Evolutionary conservation across 2,888 invertebrate genomes (phyloP).

Genomic region (Himalopsyche tibetana): DNA sequence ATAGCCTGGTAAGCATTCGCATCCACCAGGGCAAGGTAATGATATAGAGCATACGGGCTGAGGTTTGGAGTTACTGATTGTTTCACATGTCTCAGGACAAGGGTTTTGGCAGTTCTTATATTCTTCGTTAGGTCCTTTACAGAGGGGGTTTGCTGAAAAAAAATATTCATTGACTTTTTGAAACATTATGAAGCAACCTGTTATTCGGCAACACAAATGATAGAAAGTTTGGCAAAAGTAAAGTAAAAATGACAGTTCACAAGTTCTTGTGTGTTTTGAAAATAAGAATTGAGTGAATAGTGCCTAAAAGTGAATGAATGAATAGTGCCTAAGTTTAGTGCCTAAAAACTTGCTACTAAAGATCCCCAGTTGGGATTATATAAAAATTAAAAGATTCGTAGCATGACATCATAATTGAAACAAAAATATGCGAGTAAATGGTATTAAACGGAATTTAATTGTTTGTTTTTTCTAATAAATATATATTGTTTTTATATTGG

Average conservation of each 20-base stretch:
- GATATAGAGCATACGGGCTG: constrained; percentile 43
- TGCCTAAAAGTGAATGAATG: no score
- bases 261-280: not conserved
- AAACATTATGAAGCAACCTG: not conserved
- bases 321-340: no score
- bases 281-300: no score
- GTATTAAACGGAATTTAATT: no score
- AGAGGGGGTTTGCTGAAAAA: constrained; percentile 49
- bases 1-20: constrained; percentile 52
- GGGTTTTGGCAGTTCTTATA: constrained; percentile 51
- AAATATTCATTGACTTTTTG: not conserved
- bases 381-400: no score
- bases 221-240: not conserved
- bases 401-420: no score
- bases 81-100: constrained; percentile 55
- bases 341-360: no score
- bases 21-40: constrained; percentile 52
- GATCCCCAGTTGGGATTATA: no score
- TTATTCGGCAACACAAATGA: not conserved
- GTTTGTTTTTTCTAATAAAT: no score
- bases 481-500: not conserved
- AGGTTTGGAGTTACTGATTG: constrained; percentile 47
- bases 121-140: constrained; percentile 47
- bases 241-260: not conserved
- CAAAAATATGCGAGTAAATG: no score